Conservation (phyloP, 2,888 invertebrate species). For the Polylopha cassiicola region DNA sequence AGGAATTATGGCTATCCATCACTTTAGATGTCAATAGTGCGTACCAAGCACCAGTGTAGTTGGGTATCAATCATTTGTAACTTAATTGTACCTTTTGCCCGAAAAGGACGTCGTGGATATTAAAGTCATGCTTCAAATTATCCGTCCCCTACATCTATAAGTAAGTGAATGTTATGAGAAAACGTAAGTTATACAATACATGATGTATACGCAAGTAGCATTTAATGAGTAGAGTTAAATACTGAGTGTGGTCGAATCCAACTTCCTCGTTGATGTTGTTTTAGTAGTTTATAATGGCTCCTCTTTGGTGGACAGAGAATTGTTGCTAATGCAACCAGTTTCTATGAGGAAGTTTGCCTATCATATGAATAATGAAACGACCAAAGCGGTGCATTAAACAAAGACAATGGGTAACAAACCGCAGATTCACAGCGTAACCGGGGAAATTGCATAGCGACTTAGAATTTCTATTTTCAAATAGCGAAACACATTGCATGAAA, state of each 20-base stretch:
- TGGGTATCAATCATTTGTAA: conserved; percentile 65
- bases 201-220: conserved; percentile 35
- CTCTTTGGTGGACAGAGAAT: conserved; percentile 51
- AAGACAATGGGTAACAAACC: conserved; percentile 7
- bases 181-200: conserved; percentile 20
- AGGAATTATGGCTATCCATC: conserved; percentile 59
- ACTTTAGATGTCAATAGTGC: conserved; percentile 55
- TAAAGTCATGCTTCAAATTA: conserved; percentile 1
- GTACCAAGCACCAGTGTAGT: conserved; percentile 41
- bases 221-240: conserved; percentile 48
- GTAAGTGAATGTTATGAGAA: neutral
- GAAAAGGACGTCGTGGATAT: conserved; percentile 32
- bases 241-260: conserved; percentile 51
- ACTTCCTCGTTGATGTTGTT: conserved; percentile 55
- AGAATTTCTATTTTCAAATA: neutral
- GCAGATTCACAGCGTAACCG: conserved; percentile 1
- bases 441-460: neutral
- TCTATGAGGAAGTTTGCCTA: conserved; percentile 28
- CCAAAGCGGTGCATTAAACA: conserved; percentile 5
- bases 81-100: conserved; percentile 41
- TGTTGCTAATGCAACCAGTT: conserved; percentile 52
- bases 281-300: conserved; percentile 59
- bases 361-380: conserved; percentile 20
- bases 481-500: neutral
- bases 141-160: too few species aligned